Evolutionary conservation across 2,797 vertebrate species (phyloP), one percentile per base, ranked within the genome.

Genomic region (Periparus ater): DNA sequence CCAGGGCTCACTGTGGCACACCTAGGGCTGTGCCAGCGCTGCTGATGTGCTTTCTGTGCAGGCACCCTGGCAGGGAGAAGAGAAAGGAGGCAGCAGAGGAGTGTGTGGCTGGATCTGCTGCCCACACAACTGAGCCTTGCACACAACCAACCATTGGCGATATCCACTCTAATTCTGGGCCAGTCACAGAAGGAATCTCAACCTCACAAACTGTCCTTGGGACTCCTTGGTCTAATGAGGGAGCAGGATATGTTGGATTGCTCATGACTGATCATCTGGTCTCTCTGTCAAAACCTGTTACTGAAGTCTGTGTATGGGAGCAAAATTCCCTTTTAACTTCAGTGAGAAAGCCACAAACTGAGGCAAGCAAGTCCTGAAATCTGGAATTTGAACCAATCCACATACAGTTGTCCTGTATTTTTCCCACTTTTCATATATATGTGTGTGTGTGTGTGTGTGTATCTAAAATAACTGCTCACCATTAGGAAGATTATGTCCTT

Each of bases 381-480:
- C 51, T 85, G 34, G 34, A 65, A 72, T 25, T 30, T 54, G 32
- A 90, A 53, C 27, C 32, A 19, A 14, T 32, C 8, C 38, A 40
- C 38, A 40, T 40, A 40, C 38, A 38, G 9, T 12, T 87, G 32
- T 6, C 10, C 25, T 67, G 4, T 67, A 22, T 62, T 94, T 84
- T 27, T 27, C 29, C 40, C 48, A 61, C 42, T 66, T 40, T 42
- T 67, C 7, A 2, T 45, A 19, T 29, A 2, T 30, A 5, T 36
- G 1, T 47, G 0, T 51, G 2, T 53, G 1, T 44, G 1, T 40
- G 2, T 36, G 1, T 40, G 1, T 58, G 1, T 72, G 5, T 48
- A 3, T 38, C 25, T 32, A n/a, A 47, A 83, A n/a, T 18, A 84
- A 34, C 26, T 88, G 38, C n/a, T 71, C 1, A 1, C 6, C 6